Base-by-base conservation (phyloP, 2,113 vertebrate genomes). In the Cairina moschata region DNA sequence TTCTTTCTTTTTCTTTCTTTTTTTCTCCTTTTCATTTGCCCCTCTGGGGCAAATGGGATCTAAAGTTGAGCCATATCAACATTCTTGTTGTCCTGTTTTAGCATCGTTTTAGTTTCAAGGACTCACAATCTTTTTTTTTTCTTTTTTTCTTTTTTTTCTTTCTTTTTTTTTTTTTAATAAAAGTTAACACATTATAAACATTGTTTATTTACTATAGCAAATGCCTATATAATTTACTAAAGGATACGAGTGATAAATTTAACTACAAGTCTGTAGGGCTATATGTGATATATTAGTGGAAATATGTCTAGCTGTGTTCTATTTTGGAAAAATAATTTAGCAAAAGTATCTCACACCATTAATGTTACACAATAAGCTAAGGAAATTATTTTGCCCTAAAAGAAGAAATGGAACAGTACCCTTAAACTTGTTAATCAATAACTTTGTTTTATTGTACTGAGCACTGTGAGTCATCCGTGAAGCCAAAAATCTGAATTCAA, bases 391-490 rank as follows among this genome's bases (percentile, higher is more conserved):
- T 17, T 74, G 8, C 4, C 75, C 17, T 58, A 23, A 54, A 50
- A 38, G 29, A 14, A 23, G 6, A 55, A 40, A 12, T 1, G 2
- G 11, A 44, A 6, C 14, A 46, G 7, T 36, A 6, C 2, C 11
- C 16, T 68, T 20, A 26, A 46, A 73, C 3, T 54, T 26, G 11
- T 67, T 60, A 31, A 76, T 88, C 9, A 36, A 2, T 44, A 25
- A 34, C 13, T 48, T 48, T 48, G 7, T 46, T 14, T 9, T 48
- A 32, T 4, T 44, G 23, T 23, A 44, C 26, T 69, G 15, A 72
- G 3, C 15, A 7, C 11, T 63, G 3, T 63, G 26, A 67, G 4
- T 20, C 28, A 56, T 26, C 13, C 9, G 5, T 40, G 56, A 78
- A 18, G 26, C 36, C 52, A 68, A 71, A 82, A 56, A 6, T 28